Conservation (phyloP, 2,113 vertebrate species). For the Butorides virescens region DNA sequence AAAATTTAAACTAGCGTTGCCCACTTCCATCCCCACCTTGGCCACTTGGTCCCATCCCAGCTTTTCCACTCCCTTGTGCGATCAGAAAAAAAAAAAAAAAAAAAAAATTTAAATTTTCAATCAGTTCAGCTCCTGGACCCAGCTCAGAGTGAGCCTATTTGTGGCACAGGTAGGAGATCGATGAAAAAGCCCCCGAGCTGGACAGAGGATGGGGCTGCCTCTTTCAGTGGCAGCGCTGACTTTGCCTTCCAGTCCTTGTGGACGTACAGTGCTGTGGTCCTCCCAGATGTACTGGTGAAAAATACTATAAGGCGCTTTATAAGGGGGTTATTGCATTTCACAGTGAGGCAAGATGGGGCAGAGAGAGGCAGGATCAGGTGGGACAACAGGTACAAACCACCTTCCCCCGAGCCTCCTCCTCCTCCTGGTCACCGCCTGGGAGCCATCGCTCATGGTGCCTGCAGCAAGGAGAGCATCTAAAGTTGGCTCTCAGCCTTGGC, state of each 20-base stretch:
- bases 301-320: background rate
- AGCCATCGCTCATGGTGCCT: background rate
- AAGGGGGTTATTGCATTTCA: background rate
- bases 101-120: background rate
- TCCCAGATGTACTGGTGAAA: background rate
- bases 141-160: background rate
- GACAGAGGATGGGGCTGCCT: background rate
- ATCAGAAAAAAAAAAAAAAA: background rate
- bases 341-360: background rate
- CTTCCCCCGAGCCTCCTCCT: background rate
- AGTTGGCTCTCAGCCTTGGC: background rate
- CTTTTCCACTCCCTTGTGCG: background rate
- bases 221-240: background rate
- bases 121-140: background rate
- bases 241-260: background rate
- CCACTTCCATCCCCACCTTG: background rate
- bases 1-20: background rate
- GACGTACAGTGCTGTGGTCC: background rate
- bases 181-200: background rate
- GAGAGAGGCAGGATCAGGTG: accelerated
- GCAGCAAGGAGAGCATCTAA: background rate
- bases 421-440: background rate
- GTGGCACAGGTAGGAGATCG: background rate
- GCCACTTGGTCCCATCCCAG: background rate
- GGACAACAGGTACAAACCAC: background rate